Evolutionary conservation across 2,888 invertebrate genomes (phyloP).

Genomic region (Limenitis camilla): DNA sequence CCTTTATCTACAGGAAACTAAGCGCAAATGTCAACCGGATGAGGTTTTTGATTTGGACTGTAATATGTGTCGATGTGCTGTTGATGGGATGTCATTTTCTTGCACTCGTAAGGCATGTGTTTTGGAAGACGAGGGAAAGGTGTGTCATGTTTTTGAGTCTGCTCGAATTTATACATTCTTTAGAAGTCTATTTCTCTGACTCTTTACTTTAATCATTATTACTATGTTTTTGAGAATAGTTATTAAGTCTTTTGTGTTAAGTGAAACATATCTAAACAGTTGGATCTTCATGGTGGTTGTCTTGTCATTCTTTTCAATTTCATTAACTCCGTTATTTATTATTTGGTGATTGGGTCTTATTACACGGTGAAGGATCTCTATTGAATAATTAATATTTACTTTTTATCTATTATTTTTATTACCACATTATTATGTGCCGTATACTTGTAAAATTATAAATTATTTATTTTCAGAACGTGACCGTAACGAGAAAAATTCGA

Average conservation of each 20-base stretch:
- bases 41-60: constrained; percentile 73
- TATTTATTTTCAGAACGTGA: constrained; percentile 36
- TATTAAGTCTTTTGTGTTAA: neutral
- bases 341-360: too few species aligned
- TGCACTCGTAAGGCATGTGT: constrained; percentile 68
- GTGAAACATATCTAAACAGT: too few species aligned
- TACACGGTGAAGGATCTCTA: too few species aligned
- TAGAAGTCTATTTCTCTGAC: neutral
- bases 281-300: too few species aligned
- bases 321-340: too few species aligned
- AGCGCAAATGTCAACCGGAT: constrained; percentile 60
- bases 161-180: neutral
- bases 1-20: constrained; percentile 38
- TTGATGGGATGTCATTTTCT: constrained; percentile 69
- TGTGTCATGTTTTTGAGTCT: neutral
- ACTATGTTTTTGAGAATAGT: neutral
- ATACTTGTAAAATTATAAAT: neutral
- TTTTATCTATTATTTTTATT: too few species aligned
- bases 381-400: too few species aligned
- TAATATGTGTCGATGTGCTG: constrained; percentile 74
- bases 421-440: neutral
- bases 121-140: constrained; percentile 42
- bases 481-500: constrained; percentile 39
- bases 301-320: too few species aligned
- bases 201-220: neutral